Evolutionary conservation across 2,888 invertebrate genomes (phyloP).

Genomic region (Odontocerum albicorne): DNA sequence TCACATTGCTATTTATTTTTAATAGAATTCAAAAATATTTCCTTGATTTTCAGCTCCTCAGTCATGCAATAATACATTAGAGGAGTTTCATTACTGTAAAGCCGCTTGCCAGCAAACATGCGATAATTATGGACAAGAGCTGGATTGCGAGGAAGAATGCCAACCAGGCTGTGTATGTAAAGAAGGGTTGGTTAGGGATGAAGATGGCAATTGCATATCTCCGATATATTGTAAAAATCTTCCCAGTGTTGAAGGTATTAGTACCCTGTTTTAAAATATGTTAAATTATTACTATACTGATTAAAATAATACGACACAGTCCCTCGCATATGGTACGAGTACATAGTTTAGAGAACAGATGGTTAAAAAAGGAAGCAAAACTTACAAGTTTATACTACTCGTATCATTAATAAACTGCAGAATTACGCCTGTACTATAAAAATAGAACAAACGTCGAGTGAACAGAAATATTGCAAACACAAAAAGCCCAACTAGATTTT

Average conservation of each 20-base stretch:
- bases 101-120: constrained; percentile 29
- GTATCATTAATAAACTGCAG: too few relatives aligned
- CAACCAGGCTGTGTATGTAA: constrained; percentile 31
- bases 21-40: background rate
- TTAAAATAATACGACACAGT: too few relatives aligned
- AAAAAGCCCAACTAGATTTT: too few relatives aligned
- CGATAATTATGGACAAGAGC: constrained; percentile 10
- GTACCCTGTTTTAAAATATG: background rate
- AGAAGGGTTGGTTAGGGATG: constrained; percentile 29
- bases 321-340: too few relatives aligned
- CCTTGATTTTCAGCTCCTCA: constrained; percentile 7
- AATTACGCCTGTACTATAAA: too few relatives aligned
- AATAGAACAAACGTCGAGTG: too few relatives aligned
- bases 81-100: constrained; percentile 28
- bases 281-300: background rate
- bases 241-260: background rate
- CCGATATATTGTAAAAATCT: constrained; percentile 19
- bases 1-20: too few relatives aligned
- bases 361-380: too few relatives aligned
- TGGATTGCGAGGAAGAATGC: constrained; percentile 21
- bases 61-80: constrained; percentile 18
- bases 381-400: too few relatives aligned
- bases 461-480: too few relatives aligned
- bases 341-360: too few relatives aligned
- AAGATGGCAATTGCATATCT: constrained; percentile 25